Evolutionary conservation across 30 jellyfish, hydroid and myxozoan species (phyloP).

Genomic region (Aurelia sp.): DNA sequence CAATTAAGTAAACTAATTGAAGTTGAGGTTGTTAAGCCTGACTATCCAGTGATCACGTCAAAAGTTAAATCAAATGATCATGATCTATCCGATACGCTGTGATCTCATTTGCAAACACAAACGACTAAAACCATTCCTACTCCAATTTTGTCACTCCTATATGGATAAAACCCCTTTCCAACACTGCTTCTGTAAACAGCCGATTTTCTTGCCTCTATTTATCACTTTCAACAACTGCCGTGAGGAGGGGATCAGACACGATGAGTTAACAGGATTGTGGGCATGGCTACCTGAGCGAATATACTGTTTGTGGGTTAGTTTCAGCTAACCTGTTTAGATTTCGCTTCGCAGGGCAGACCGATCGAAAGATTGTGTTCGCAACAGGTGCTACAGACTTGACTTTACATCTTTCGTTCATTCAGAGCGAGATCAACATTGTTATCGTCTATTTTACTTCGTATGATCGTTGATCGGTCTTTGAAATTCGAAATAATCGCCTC

Average conservation of each 20-base stretch:
- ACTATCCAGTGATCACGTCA: background rate
- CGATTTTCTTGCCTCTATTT: too few relatives aligned
- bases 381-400: slow-evolving; percentile 50
- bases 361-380: slow-evolving; percentile 72
- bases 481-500: too few relatives aligned
- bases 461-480: slow-evolving; percentile 67
- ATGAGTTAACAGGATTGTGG: slow-evolving; percentile 60
- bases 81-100: slow-evolving; percentile 1
- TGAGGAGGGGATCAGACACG: slow-evolving; percentile 36
- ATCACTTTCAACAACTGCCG: too few relatives aligned
- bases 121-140: too few relatives aligned
- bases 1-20: too few relatives aligned
- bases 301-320: slow-evolving; percentile 71
- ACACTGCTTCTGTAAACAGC: too few relatives aligned
- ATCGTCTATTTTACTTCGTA: background rate
- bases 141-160: too few relatives aligned
- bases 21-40: background rate
- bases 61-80: slow-evolving; percentile 2
- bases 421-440: background rate
- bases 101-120: too few relatives aligned
- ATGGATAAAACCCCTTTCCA: too few relatives aligned
- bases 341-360: slow-evolving; percentile 54
- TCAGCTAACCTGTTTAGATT: slow-evolving; percentile 46
- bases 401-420: slow-evolving; percentile 6
- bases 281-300: slow-evolving; percentile 63